phyloP scores from a whole-genome alignment of 2,113 vertebrate species.

The Melanerpes formicivorus region DNA sequence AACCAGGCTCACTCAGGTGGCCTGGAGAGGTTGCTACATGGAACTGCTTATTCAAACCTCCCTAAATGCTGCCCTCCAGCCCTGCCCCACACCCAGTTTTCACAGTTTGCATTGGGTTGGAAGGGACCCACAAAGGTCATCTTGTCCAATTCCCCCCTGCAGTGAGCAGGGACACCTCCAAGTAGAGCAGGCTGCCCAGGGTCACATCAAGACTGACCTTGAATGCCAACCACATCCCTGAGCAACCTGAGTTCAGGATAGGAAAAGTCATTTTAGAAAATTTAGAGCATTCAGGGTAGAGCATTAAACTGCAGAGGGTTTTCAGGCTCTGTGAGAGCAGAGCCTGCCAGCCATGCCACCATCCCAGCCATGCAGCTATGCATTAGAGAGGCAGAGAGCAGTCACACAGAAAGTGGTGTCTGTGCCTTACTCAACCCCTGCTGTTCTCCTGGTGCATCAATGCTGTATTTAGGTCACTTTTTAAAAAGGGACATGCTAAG shows the following conservation, averaged over 20 bases:
- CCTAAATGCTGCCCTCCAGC: background rate
- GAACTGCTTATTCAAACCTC: background rate
- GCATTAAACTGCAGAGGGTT: background rate
- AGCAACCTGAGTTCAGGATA: background rate
- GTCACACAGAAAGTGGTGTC: slow-evolving; percentile 31
- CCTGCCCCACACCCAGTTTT: background rate
- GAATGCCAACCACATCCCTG: too few relatives aligned
- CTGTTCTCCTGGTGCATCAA: slow-evolving; percentile 21
- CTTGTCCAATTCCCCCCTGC: too few relatives aligned
- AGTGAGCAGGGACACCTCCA: too few relatives aligned
- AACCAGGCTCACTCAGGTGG: background rate
- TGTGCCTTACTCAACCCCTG: background rate
- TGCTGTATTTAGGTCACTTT: slow-evolving; percentile 53
- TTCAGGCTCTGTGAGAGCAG: background rate
- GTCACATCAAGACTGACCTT: too few relatives aligned
- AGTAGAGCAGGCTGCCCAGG: too few relatives aligned
- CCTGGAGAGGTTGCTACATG: background rate
- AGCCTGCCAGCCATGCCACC: background rate
- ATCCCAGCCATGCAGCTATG: background rate
- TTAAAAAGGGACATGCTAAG: slow-evolving; percentile 29
- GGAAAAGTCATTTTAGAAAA: background rate
- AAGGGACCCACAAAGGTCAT: too few relatives aligned
- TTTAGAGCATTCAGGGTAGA: background rate
- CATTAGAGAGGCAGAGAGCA: background rate
- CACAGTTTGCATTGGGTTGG: too few relatives aligned